A percentile compares a stretch with the other conserved stretches of the same genome.
Conservation (phyloP, 2,113 vertebrate genomes). For the Malurus elegans region DNA sequence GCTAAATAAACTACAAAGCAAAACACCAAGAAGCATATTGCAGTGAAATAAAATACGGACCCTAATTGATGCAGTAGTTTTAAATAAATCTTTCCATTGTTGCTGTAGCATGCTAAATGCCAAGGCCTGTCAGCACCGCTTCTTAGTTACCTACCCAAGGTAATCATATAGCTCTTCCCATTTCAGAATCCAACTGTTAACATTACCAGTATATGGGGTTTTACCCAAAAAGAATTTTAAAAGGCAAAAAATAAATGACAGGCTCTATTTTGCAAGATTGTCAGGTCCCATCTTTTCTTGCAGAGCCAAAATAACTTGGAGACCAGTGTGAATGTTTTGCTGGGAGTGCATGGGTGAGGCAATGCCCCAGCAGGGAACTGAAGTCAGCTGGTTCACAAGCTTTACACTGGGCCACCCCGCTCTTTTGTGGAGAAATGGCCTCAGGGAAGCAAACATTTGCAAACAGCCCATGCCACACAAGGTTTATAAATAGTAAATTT, state of each 20-base stretch:
- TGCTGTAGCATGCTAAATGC: conserved; percentile 2
- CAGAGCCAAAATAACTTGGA: conserved; percentile 11
- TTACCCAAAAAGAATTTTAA: not conserved
- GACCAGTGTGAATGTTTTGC: not conserved
- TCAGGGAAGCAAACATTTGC: not conserved
- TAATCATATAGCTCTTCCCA: conserved; percentile 9
- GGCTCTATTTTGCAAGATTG: not conserved
- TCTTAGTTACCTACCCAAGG: conserved; percentile 54
- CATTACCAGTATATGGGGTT: not conserved
- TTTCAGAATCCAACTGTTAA: not conserved
- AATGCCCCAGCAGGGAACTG: not conserved
- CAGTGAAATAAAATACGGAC: conserved; percentile 39
- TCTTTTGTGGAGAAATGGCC: not conserved
- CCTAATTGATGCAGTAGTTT: conserved; percentile 29
- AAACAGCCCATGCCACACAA: not conserved
- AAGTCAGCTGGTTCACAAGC: not conserved
- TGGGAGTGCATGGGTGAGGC: not conserved
- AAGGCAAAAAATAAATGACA: not conserved
- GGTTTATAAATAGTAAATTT: not conserved
- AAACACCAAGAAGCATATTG: conserved; percentile 39
- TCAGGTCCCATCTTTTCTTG: not conserved
- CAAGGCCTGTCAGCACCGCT: conserved; percentile 45
- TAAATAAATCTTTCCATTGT: conserved; percentile 61
- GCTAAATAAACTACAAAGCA: conserved; percentile 48
- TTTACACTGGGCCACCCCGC: not conserved